Conservation (phyloP, 2,888 invertebrate genomes). For the Loripinus fragilis region DNA sequence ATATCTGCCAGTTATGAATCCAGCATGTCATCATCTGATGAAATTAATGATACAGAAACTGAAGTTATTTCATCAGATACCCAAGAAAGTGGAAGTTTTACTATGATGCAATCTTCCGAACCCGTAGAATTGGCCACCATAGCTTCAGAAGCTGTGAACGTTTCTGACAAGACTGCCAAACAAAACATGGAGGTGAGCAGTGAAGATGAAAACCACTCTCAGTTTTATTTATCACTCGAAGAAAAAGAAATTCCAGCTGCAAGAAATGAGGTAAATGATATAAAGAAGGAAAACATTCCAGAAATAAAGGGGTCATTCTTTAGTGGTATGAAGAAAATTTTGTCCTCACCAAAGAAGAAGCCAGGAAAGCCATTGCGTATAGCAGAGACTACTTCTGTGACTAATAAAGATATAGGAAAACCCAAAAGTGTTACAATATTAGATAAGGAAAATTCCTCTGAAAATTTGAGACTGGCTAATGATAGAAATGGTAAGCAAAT, state of each 20-base stretch:
- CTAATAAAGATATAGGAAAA: not conserved
- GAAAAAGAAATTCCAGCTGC: slow-evolving; percentile 32
- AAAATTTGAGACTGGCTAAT: not conserved
- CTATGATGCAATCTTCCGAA: not conserved
- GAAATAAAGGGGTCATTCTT: slow-evolving; percentile 64
- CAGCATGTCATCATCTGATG: slow-evolving; percentile 11
- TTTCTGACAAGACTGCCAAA: not conserved
- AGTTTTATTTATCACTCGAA: slow-evolving; percentile 71
- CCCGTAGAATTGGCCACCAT: not conserved
- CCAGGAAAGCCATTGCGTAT: slow-evolving; percentile 29
- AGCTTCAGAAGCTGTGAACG: slow-evolving; percentile 15
- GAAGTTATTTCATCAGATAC: slow-evolving; percentile 31
- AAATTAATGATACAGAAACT: slow-evolving; percentile 34
- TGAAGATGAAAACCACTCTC: slow-evolving; percentile 63
- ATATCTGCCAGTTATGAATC: slow-evolving; percentile 49
- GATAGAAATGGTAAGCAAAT: not conserved
- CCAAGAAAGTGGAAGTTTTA: not conserved
- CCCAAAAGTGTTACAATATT: not conserved
- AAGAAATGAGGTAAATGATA: slow-evolving; percentile 20
- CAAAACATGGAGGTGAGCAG: not conserved
- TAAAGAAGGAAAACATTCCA: slow-evolving; percentile 43
- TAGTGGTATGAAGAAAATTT: slow-evolving; percentile 64
- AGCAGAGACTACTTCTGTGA: not conserved
- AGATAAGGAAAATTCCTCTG: not conserved
- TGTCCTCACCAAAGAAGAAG: slow-evolving; percentile 51